These are phyloP conservation scores for Tupiocoris notatus DNA, from an alignment of 2,888 invertebrate genomes.

Conservation along the genomic window DNA sequence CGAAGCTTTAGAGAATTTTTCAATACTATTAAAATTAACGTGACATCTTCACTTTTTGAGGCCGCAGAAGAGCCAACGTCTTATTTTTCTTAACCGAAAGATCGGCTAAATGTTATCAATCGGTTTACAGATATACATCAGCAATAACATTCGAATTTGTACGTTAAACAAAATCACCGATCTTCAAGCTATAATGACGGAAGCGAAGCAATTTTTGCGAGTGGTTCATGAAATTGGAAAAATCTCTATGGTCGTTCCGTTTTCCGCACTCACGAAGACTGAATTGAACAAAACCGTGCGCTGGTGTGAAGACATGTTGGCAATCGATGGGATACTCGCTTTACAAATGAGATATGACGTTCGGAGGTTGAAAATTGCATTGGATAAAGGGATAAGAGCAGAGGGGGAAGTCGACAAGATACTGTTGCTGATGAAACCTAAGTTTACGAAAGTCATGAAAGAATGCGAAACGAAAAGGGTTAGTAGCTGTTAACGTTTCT, in stretches of 20 bases:
- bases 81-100: too few relatives aligned
- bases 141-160: slow-evolving; percentile 29
- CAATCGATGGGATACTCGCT: slow-evolving; percentile 26
- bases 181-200: slow-evolving; percentile 14
- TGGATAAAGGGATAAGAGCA: slow-evolving; percentile 28
- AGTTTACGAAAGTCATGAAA: slow-evolving; percentile 10
- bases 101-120: too few relatives aligned
- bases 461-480: slow-evolving; percentile 31
- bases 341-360: slow-evolving; percentile 22
- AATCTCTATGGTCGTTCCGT: too few relatives aligned
- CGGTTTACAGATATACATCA: slow-evolving; percentile 13
- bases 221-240: slow-evolving; percentile 23
- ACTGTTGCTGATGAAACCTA: slow-evolving; percentile 23
- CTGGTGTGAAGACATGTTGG: slow-evolving; percentile 29
- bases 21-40: too few relatives aligned
- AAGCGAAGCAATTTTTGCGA: slow-evolving; percentile 31
- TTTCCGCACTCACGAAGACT: too few relatives aligned
- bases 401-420: slow-evolving; percentile 30
- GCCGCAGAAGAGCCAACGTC: too few relatives aligned
- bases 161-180: slow-evolving; percentile 31
- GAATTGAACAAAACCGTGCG: too few relatives aligned
- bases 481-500: too few relatives aligned
- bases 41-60: too few relatives aligned
- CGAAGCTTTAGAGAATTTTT: too few relatives aligned
- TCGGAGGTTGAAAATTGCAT: slow-evolving; percentile 21